Evolutionary conservation across 2,113 vertebrate species (phyloP).

Genomic region (Platanista minor): DNA sequence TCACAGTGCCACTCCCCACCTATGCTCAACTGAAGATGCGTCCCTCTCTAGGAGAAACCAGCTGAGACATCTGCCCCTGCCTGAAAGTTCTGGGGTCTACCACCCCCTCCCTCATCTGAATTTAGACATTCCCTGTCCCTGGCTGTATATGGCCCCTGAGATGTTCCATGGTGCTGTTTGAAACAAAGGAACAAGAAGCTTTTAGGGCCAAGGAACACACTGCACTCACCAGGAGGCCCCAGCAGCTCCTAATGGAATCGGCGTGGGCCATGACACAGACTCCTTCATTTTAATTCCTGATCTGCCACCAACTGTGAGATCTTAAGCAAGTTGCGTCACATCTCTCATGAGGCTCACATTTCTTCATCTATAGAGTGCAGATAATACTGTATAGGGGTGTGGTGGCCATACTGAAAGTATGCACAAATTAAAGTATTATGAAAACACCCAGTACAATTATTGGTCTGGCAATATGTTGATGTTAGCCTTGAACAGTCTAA

Average conservation of each 20-base stretch:
- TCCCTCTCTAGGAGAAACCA: not conserved
- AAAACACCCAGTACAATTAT: constrained; percentile 52
- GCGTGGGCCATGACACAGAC: not conserved
- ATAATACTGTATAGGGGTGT: not conserved
- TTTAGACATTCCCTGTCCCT: not conserved
- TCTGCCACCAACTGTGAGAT: not conserved
- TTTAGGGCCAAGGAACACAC: not conserved
- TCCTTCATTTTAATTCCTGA: not conserved
- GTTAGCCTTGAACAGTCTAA: constrained; percentile 57
- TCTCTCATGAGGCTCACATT: not conserved
- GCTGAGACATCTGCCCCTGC: not conserved
- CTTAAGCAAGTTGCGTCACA: not conserved
- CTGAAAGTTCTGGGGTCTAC: not conserved
- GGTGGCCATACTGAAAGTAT: not conserved
- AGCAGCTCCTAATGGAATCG: constrained; percentile 9
- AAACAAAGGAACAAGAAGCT: not conserved
- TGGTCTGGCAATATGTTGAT: constrained; percentile 60
- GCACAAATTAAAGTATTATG: constrained; percentile 26
- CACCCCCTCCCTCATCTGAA: not conserved
- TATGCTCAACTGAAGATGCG: not conserved
- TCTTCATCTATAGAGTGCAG: constrained; percentile 34
- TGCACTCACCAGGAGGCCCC: not conserved
- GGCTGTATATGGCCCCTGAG: not conserved
- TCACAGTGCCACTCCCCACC: not conserved
- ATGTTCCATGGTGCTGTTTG: not conserved